Base-by-base conservation (phyloP, 2,888 invertebrate genomes). In the Boloria selene region DNA sequence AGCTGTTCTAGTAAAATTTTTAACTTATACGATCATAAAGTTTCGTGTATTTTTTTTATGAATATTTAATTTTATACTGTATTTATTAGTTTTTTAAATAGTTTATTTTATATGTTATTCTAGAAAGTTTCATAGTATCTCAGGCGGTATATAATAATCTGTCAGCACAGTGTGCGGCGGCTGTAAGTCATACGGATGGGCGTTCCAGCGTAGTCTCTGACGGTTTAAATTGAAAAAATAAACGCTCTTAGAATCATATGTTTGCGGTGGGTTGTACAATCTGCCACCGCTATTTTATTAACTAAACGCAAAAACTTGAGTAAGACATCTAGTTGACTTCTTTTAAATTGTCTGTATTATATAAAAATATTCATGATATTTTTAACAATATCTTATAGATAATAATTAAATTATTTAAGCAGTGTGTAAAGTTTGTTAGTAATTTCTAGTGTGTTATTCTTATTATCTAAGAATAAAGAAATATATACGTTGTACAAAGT, bases 221-320 rank as follows among this genome's bases (percentile, higher is more conserved):
- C 86, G 85, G 86, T 81, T 79, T 79, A 85, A 89, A 90, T 90
- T 90, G 90, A 90, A 90, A n/a, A 90, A 90, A 90, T 90, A 91
- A 90, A 90, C 90, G 90, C 79, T 73, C 80, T 86, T 59, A 49
- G 88, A 87, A 83, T 85, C 87, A 88, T 87, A 84, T 81, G 76
- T 76, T 75, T 79, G 79, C 64, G 68, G 72, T 78, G 79, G 86
- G 85, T 86, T 85, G 83, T 84, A 86, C 84, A 85, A 86, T 82
- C 78, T 71, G 68, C 67, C 69, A 71, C 72, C 72, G 53, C 4
- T n/a, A 56, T 58, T 49, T 31, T 45, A 58, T 58, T 14, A 16
- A 49, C 13, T 16, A 13, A n/a, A 26, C 14, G 49, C 16, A 31
- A 58, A 17, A 47, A 26, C 16, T 47, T 13, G 17, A n/a, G 77